Conservation (phyloP, 2,113 vertebrate genomes). For the rabbit (Oryctolagus cuniculus) region mOryCun1.1 NC_091434.1:178448501-178449000, state of each 20-base stretch:
- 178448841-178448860: background rate
- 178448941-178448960: background rate
- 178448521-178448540: too few species aligned
- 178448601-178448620: background rate
- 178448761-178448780: background rate
- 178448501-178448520: too few species aligned
- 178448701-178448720: too few species aligned
- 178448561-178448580: background rate
- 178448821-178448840: background rate
- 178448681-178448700: background rate
- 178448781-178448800: background rate
- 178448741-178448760: background rate
- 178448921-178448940: fast-evolving
- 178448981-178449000: background rate
- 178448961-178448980: background rate
- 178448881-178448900: background rate
- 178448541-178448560: background rate
- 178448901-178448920: background rate
- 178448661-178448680: background rate
- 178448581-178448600: background rate
- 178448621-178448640: background rate
- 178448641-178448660: background rate
- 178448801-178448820: background rate
- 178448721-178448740: background rate
- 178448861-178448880: background rate